Base-by-base conservation (phyloP, 2,797 vertebrate species). In the Lithobates sylvaticus region DNA sequence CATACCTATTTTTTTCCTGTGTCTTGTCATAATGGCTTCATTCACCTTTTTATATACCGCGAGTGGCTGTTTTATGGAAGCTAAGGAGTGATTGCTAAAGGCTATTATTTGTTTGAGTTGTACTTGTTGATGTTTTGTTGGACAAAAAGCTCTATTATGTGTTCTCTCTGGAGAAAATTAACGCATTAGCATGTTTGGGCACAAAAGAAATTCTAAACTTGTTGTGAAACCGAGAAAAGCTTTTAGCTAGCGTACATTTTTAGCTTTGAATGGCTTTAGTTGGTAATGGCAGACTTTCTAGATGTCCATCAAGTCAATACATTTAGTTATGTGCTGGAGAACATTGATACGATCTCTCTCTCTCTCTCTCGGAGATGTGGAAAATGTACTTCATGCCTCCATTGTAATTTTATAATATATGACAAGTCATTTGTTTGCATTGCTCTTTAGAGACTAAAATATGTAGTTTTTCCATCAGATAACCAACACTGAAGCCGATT, bases 181-280 rank as follows among this genome's bases (percentile, higher is more conserved):
- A 71, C 13, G 6, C 47, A 71, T 58, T 71, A 71, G 54, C 76
- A 12, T 44, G 58, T 54, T 32, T 8, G 3, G 12, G 50, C 6
- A 8, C 44, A 23, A 26, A 58, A 54, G 78, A 50, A 13, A 71
- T 44, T 54, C 29, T 27, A 58, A 39, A 81, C 54, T 21, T 29
- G 26, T 69, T 10, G 70, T 10, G 72, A 29, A 61, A 61, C 54
- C 10, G 23, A 58, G 23, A 50, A 50, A 81, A 71, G 79, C 68
- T 81, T 81, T 81, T 61, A 81, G 67, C 26, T 61, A 26, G 32
- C 15, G n/a, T 36, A 68, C 79, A 81, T 61, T 72, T 72, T 12
- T 2, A 23, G 50, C 50, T 69, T 70, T 34, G 9, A 70, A 54
- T 80, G 65, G 32, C 44, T 80, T 70, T 16, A 32, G 47, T 42